phyloP scores from a whole-genome alignment of 2,888 invertebrate species.

The Scotopteryx bipunctaria region DNA sequence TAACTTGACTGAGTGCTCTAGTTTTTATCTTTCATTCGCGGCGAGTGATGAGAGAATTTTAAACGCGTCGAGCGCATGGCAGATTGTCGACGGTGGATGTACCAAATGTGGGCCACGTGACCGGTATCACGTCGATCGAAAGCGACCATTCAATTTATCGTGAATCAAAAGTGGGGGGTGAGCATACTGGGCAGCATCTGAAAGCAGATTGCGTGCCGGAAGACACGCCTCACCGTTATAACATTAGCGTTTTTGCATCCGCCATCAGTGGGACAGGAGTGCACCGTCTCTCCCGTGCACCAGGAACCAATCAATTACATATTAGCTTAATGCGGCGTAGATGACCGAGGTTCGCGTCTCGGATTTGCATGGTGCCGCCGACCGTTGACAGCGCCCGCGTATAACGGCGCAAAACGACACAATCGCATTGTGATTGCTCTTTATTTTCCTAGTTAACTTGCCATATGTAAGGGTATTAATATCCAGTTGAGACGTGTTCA shows the following conservation, averaged over 20 bases:
- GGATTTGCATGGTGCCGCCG: slow-evolving; percentile 65
- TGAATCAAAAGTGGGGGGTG: slow-evolving; percentile 46
- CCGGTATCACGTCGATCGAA: slow-evolving; percentile 49
- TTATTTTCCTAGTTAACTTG: slow-evolving; percentile 32
- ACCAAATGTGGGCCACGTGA: slow-evolving; percentile 48
- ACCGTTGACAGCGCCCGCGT: slow-evolving; percentile 49
- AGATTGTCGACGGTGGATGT: slow-evolving; percentile 40
- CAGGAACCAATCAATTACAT: slow-evolving; percentile 80
- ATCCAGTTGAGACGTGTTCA: too few relatives aligned
- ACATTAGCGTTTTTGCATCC: slow-evolving; percentile 78
- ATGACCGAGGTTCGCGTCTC: slow-evolving; percentile 61
- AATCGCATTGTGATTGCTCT: slow-evolving; percentile 62
- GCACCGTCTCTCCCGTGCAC: slow-evolving; percentile 61
- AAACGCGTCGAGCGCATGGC: slow-evolving; percentile 38
- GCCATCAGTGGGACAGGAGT: slow-evolving; percentile 75
- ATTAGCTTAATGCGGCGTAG: slow-evolving; percentile 79
- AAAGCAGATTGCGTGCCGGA: slow-evolving; percentile 53
- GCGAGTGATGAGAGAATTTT: slow-evolving; percentile 47
- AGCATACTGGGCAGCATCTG: slow-evolving; percentile 37
- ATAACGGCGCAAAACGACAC: slow-evolving; percentile 59
- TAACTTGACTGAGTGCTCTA: slow-evolving; percentile 45
- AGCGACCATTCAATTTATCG: slow-evolving; percentile 57
- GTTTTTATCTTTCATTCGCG: slow-evolving; percentile 44
- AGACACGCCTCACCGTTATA: slow-evolving; percentile 66
- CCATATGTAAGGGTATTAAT: too few relatives aligned